Percentiles rank a stretch among this genome's conserved stretches.
phyloP scores from a whole-genome alignment of 2,888 invertebrate genomes.

The Hydrotaea diabolus region DNA sequence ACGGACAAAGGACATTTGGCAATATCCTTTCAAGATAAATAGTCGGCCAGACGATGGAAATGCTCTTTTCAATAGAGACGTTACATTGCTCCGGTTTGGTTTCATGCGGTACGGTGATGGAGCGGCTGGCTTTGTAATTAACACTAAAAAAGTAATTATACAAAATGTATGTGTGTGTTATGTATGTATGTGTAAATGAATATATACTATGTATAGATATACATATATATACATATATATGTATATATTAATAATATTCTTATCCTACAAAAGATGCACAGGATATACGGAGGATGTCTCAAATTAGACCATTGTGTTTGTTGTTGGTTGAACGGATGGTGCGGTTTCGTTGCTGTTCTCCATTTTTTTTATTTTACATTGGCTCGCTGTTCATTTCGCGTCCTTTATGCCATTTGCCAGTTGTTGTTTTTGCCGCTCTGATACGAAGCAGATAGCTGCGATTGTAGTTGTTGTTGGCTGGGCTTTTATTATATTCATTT shows the following conservation, averaged over 20 bases:
- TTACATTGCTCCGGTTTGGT: not conserved
- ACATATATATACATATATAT: not conserved
- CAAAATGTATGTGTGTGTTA: conserved; percentile 22
- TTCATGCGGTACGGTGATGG: not conserved
- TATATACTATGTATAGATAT: not conserved
- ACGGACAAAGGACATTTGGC: conserved; percentile 26
- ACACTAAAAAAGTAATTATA: conserved; percentile 45
- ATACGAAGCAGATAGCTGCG: conserved; percentile 1
- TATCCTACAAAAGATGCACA: not conserved
- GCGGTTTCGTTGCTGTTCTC: not conserved
- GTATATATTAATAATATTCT: conserved; percentile 9
- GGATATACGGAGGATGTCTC: conserved; percentile 41
- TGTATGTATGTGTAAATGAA: not conserved
- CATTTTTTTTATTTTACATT: too few relatives aligned
- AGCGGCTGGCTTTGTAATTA: conserved; percentile 36
- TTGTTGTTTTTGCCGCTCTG: conserved; percentile 12
- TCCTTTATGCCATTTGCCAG: conserved; percentile 4
- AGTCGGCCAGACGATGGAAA: not conserved
- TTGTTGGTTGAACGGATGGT: conserved; percentile 7
- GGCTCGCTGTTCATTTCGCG: not conserved
- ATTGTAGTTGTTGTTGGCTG: conserved; percentile 14
- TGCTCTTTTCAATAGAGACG: not conserved
- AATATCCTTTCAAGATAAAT: conserved; percentile 15
- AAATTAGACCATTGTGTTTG: conserved; percentile 51
- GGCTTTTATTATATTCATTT: conserved; percentile 25